These are phyloP conservation scores for Sericinus montela DNA, from an alignment of 2,888 invertebrate species.

Conservation along the genomic window DNA sequence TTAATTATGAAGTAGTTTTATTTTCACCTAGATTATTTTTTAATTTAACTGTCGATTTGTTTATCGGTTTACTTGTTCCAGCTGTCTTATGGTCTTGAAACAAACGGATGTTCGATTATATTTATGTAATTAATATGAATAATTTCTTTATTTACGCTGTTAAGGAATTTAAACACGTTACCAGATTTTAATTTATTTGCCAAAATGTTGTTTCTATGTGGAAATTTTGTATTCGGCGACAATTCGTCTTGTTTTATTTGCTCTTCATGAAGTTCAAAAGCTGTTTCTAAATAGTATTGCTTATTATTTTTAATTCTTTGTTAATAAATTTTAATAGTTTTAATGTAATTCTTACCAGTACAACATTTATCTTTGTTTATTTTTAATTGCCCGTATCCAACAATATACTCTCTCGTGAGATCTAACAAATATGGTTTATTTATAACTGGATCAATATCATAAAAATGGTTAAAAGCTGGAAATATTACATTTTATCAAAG, in stretches of 20 bases:
- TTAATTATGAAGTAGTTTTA: not conserved
- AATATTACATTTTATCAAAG: not conserved
- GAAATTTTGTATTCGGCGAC: not conserved
- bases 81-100: constrained; percentile 16
- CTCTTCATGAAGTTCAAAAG: not conserved
- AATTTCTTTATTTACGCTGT: no score
- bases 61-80: constrained; percentile 16
- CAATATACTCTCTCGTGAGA: constrained; percentile 20
- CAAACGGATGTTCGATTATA: not conserved
- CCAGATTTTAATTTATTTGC: constrained; percentile 22
- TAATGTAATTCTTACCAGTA: constrained; percentile 21
- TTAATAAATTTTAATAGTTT: not conserved
- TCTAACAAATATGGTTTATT: not conserved
- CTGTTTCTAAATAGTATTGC: not conserved
- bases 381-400: constrained; percentile 23
- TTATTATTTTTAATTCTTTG: not conserved
- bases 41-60: constrained; percentile 5
- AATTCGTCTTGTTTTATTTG: not conserved
- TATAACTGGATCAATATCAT: constrained; percentile 4
- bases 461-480: constrained; percentile 3
- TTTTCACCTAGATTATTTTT: constrained; percentile 10
- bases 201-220: not conserved
- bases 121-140: not conserved
- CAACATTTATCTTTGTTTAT: constrained; percentile 18
- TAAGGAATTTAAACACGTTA: no score